Evolutionary conservation across 2,888 invertebrate genomes (phyloP).

Genomic region (Dioctria rufipes): DNA sequence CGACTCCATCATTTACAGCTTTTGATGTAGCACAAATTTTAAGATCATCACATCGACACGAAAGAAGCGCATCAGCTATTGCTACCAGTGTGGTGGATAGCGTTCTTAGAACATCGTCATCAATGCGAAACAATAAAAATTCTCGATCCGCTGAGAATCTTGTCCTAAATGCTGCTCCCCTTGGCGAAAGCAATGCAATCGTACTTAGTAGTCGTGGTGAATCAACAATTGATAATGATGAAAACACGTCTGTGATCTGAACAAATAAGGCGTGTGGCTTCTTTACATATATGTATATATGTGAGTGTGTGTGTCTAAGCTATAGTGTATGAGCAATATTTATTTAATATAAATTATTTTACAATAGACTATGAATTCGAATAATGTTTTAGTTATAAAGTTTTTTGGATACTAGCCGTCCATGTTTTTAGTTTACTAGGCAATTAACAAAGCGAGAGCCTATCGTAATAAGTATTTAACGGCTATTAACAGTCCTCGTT

Average conservation of each 20-base stretch:
- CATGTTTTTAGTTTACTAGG: neutral
- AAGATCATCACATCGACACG: slow-evolving; percentile 64
- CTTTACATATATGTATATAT: neutral
- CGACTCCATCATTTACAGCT: slow-evolving; percentile 64
- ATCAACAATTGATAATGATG: slow-evolving; percentile 55
- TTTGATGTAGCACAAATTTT: slow-evolving; percentile 68
- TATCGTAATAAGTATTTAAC: too few relatives aligned
- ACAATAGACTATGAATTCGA: neutral
- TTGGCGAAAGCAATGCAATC: slow-evolving; percentile 67
- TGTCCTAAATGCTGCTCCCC: slow-evolving; percentile 67
- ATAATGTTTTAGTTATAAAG: too few relatives aligned
- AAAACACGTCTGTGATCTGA: slow-evolving; percentile 69
- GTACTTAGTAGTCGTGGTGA: slow-evolving; percentile 55
- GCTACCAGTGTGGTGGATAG: slow-evolving; percentile 58
- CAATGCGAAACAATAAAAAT: slow-evolving; percentile 52
- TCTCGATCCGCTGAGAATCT: slow-evolving; percentile 69
- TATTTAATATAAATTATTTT: neutral
- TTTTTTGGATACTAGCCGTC: neutral
- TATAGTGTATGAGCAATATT: neutral
- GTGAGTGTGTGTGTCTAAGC: neutral
- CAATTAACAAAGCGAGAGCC: neutral
- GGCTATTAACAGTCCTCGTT: neutral
- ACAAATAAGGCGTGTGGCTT: neutral
- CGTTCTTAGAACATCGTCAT: slow-evolving; percentile 55
- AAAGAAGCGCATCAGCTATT: slow-evolving; percentile 60